Base-by-base conservation (phyloP, 2,888 invertebrate species). In the Tethea ocularis region DNA sequence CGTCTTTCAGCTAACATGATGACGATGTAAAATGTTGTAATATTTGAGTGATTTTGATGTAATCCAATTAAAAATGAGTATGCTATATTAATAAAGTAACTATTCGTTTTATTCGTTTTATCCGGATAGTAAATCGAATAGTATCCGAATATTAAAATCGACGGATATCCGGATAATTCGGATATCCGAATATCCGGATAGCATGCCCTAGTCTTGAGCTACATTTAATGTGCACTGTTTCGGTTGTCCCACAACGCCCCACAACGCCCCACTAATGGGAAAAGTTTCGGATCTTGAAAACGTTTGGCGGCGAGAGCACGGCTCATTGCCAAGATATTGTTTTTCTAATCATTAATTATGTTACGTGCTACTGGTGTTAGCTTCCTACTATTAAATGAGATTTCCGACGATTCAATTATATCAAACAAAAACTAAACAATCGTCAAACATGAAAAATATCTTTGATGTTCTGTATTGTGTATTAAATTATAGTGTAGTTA, bases 281-380 rank as follows among this genome's bases (percentile, higher is more conserved):
- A 84, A 84, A 85, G 77, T 84, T 85, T 74, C 24, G 65, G 66
- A 75, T 74, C 78, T 75, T 71, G 72, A 63, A 68, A 74, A 65
- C 63, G 72, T 69, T 73, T 77, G 76, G 76, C 76, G 71, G 65
- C 69, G 67, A 68, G 66, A 67, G 70, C 71, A 67, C 67, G 70
- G 61, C 67, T 71, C 67, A 71, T 70, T 77, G 77, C 77, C 77
- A 77, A 78, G 67, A 72, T 74, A 79, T 79, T 77, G 75, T 71
- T 74, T 75, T 70, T 70, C 69, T 75, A 72, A 79, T 78, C 65
- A 74, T 74, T 33, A 68, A 74, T 74, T 33, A 68, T 46, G 41
- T 10, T 41, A 10, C 20, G 46, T 46, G 17, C 10, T 46, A 20
- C 46, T 46, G 17, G 66, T 69, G 67, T 68, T 69, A 66, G n/a